A percentile compares a stretch with the other conserved stretches of the same genome.
Evolutionary conservation across 2,888 invertebrate species (phyloP).

Genomic region (Atrina japonica): DNA sequence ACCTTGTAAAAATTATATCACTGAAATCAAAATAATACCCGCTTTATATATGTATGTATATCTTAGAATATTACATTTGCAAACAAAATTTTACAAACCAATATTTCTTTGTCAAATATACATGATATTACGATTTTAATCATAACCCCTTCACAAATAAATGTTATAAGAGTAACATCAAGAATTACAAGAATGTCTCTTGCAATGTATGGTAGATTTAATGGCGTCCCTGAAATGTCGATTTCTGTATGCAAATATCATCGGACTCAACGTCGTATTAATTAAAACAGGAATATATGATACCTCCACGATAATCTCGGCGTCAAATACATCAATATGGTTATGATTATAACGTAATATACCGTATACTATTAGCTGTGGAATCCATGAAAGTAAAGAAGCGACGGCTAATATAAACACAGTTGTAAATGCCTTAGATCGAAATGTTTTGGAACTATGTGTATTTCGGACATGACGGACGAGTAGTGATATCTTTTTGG

Average conservation of each 20-base stretch:
- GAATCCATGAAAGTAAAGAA: constrained; percentile 38
- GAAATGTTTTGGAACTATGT: constrained; percentile 8
- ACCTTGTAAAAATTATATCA: too few species aligned
- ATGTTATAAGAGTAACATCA: too few species aligned
- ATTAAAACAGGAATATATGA: constrained; percentile 35
- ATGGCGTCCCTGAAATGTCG: constrained; percentile 38
- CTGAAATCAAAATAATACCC: too few species aligned
- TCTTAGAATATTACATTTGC: too few species aligned
- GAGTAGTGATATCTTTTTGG: constrained; percentile 22
- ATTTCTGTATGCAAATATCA: constrained; percentile 36
- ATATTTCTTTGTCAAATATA: too few species aligned
- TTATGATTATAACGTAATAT: constrained; percentile 16
- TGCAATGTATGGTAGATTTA: neutral
- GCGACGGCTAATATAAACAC: constrained; percentile 36
- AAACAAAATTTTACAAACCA: too few species aligned
- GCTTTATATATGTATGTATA: too few species aligned
- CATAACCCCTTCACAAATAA: too few species aligned
- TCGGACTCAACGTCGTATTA: constrained; percentile 31
- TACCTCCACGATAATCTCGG: constrained; percentile 20
- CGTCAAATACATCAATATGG: neutral
- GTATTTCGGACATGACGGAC: constrained; percentile 22
- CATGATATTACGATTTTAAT: too few species aligned
- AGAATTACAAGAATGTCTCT: constrained; percentile 26
- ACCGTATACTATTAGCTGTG: constrained; percentile 25
- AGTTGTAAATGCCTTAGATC: constrained; percentile 32